Evolutionary conservation across 1,140 invertebrate genomes (phyloP), one percentile per base, ranked within the genome.

Genomic region (Drosophila watanabei): DNA sequence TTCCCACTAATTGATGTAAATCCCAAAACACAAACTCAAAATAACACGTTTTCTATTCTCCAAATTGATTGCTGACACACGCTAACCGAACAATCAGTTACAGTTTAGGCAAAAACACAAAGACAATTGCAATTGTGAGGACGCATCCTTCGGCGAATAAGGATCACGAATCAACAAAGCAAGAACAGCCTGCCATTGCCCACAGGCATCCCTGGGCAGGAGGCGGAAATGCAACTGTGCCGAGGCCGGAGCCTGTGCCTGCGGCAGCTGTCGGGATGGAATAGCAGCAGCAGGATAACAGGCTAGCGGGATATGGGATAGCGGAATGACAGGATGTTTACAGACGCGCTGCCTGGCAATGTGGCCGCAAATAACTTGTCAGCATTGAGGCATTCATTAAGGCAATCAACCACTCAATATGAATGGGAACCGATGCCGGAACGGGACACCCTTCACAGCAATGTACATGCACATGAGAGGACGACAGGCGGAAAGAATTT

Each of bases 331-430:
- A 28, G 63, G 63, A 46, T 66, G 64, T 65, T 64, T 64, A 64
- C 62, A 64, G 62, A 57, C 62, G 51, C 72, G 51, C 72, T n/a
- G 69, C 45, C 68, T 49, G 59, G 51, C 24, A 64, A 64, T 80
- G 70, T 68, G 76, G 71, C 63, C 39, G 65, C 79, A 69, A 81
- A 81, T 79, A 81, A 81, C 64, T 81, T 81, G 79, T 80, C 79
- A 66, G 80, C 79, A 71, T 77, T 81, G 72, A 81, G 66, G 73
- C 80, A 75, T 81, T 82, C 80, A 82, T 81, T 81, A 81, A 45
- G 69, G 80, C 66, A 82, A 82, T 82, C 79, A 82, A 78, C 45
- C 73, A 81, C 79, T 82, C 79, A 73, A 66, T 68, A 77, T 68
- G 60, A 65, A 56, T 41, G 43, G 56, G 28, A 59, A 51, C 66